These are phyloP conservation scores for Zaprionus inermis DNA, from an alignment of 1,140 invertebrate species.

Conservation along the genomic window DNA sequence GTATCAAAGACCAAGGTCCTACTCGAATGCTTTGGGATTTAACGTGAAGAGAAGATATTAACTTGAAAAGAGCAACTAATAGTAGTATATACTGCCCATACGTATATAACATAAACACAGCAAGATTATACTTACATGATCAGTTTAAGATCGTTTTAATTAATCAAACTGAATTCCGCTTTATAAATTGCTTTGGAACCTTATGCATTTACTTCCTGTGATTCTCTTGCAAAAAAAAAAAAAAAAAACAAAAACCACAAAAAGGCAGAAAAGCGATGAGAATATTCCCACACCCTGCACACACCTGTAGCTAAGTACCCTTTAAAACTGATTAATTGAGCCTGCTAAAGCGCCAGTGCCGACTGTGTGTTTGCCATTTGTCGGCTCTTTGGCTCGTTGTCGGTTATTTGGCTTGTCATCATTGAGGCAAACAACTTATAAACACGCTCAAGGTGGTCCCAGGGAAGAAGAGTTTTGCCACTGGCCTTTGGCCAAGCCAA, in stretches of 20 bases:
- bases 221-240: slow-evolving; percentile 11
- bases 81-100: too few relatives aligned
- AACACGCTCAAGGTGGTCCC: slow-evolving; percentile 69
- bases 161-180: neutral
- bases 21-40: too few relatives aligned
- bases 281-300: slow-evolving; percentile 50
- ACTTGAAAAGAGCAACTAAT: too few relatives aligned
- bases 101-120: neutral
- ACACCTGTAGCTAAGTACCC: slow-evolving; percentile 50
- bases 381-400: neutral
- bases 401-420: slow-evolving; percentile 59
- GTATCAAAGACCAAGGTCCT: too few relatives aligned
- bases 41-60: too few relatives aligned
- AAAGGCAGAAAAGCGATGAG: neutral
- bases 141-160: neutral
- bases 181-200: neutral
- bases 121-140: neutral
- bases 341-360: slow-evolving; percentile 48
- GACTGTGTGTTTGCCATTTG: neutral
- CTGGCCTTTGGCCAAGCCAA: too few relatives aligned
- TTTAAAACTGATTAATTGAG: slow-evolving; percentile 77
- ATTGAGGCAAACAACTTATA: slow-evolving; percentile 50
- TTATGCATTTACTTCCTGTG: slow-evolving; percentile 1
- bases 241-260: too few relatives aligned
- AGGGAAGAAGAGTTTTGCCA: slow-evolving; percentile 13